These are phyloP conservation scores for Heterochromis multidens DNA, from an alignment of 2,113 vertebrate species.

Conservation along the genomic window DNA sequence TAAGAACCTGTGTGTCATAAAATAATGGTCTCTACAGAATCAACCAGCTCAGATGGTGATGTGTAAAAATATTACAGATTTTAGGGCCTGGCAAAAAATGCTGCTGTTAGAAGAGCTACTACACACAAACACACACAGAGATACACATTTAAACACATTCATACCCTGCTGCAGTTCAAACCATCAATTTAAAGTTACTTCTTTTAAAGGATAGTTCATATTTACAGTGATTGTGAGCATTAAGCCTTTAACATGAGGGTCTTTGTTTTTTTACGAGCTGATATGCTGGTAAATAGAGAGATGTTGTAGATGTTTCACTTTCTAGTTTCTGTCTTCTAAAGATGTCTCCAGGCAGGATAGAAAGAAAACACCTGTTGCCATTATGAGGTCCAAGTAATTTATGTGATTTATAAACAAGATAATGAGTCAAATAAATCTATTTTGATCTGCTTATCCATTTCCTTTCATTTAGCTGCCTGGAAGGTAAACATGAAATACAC, in stretches of 20 bases:
- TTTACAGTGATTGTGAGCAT: not conserved
- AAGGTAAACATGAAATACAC: not conserved
- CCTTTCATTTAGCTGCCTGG: not conserved
- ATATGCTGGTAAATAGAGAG: not conserved
- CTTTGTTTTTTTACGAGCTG: not conserved
- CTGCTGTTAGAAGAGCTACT: not conserved
- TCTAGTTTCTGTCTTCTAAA: not conserved
- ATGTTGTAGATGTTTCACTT: not conserved
- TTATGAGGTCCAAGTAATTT: not conserved
- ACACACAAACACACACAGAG: not conserved
- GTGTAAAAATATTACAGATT: not conserved
- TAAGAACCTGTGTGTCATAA: slow-evolving; percentile 8
- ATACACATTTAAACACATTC: not conserved
- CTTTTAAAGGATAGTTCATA: slow-evolving; percentile 21
- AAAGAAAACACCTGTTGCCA: not conserved
- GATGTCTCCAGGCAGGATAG: not conserved
- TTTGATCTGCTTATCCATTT: too few relatives aligned
- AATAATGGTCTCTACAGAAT: slow-evolving; percentile 18
- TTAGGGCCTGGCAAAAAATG: not conserved
- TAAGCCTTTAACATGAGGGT: not conserved
- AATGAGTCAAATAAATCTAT: not conserved
- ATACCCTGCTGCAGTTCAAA: slow-evolving; percentile 5
- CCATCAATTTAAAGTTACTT: not conserved
- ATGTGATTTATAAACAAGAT: not conserved
- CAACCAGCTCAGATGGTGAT: slow-evolving; percentile 1